phyloP scores from a whole-genome alignment of 37 sponge, comb jelly and placozoan species.

The Beroe forskalii region DNA sequence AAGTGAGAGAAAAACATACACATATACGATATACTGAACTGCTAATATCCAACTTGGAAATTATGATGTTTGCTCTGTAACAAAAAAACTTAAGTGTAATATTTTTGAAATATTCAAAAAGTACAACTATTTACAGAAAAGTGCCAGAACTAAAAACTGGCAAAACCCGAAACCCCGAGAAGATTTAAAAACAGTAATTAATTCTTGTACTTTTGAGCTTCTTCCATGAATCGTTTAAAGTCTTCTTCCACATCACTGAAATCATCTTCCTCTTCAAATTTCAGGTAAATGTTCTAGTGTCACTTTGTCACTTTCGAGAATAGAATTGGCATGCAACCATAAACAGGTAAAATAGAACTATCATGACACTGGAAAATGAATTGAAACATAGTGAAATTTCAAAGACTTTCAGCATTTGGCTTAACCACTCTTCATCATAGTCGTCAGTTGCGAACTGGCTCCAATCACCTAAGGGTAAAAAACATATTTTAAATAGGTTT shows the following conservation, averaged over 20 bases:
- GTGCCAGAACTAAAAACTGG: background rate
- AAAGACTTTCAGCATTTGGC: conserved; percentile 55
- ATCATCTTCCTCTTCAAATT: conserved; percentile 63
- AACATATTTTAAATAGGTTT: background rate
- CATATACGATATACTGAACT: background rate
- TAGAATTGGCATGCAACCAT: no score
- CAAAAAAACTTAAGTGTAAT: background rate
- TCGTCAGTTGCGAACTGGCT: conserved; percentile 37
- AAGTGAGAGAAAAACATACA: background rate
- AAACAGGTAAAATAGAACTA: no score
- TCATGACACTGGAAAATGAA: no score
- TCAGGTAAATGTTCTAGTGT: background rate
- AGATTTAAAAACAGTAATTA: background rate
- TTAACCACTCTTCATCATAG: conserved; percentile 34
- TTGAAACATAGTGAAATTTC: no score
- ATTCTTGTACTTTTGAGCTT: conserved; percentile 44
- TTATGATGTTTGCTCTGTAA: background rate
- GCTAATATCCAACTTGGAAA: background rate
- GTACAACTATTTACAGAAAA: conserved; percentile 33
- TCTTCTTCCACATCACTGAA: conserved; percentile 65
- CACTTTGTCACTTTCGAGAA: no score
- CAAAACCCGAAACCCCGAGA: background rate
- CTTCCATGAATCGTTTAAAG: conserved; percentile 59
- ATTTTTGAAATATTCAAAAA: background rate
- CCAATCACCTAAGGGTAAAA: conserved; percentile 23